Evolutionary conservation across 2,797 vertebrate species (phyloP).

Genomic region (Ataeniobius toweri): DNA sequence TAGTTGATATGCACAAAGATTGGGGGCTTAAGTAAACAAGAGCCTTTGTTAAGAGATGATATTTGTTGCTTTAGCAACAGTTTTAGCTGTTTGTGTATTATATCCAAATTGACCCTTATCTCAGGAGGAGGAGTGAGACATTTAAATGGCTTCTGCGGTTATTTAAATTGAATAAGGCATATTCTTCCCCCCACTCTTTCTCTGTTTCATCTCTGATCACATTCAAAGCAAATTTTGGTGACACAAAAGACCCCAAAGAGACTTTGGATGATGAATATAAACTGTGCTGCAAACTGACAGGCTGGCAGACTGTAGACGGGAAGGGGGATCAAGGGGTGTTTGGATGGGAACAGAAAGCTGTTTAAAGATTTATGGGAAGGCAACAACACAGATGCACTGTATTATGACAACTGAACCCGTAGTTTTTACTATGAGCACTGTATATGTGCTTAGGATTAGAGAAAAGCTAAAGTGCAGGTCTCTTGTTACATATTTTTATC

Average conservation of each 20-base stretch:
- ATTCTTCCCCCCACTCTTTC: not conserved
- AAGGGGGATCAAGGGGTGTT: not conserved
- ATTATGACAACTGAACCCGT: not conserved
- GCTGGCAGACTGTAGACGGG: conserved; percentile 22
- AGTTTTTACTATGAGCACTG: not conserved
- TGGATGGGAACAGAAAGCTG: not conserved
- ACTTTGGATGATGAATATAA: conserved; percentile 9
- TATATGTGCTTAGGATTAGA: not conserved
- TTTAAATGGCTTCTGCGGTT: conserved; percentile 10
- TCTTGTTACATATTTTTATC: conserved; percentile 1
- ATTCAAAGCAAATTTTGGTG: conserved; percentile 27
- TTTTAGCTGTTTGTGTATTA: conserved; percentile 28
- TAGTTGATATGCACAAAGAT: conserved; percentile 20
- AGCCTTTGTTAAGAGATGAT: conserved; percentile 3
- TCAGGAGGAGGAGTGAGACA: conserved; percentile 12
- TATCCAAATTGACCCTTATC: conserved; percentile 33
- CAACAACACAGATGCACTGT: conserved; percentile 5
- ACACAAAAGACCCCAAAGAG: conserved; percentile 30
- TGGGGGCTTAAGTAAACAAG: conserved; percentile 38
- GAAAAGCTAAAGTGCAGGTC: conserved; percentile 7
- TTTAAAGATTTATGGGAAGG: conserved; percentile 4
- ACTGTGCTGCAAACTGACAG: conserved; percentile 15
- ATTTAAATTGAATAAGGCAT: conserved; percentile 38
- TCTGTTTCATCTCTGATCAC: conserved; percentile 30
- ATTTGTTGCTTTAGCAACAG: conserved; percentile 11